Evolutionary conservation across 2,888 invertebrate genomes (phyloP).

Genomic region (Trisateles emortualis): DNA sequence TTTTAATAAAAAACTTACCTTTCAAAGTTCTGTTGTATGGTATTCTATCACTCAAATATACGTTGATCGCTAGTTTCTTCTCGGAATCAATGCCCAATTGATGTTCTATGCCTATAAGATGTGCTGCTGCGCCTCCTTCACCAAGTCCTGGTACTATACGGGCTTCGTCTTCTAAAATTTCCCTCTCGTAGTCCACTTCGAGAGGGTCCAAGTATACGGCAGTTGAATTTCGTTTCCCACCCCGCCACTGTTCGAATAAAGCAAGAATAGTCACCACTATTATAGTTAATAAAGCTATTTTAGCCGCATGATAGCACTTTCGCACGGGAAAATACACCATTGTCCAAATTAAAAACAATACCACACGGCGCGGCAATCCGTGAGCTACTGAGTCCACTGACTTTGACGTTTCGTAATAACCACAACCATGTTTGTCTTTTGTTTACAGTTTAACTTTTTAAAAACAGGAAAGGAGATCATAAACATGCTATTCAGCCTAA

Average conservation of each 20-base stretch:
- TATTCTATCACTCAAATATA: slow-evolving; percentile 95
- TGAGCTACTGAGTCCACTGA: slow-evolving; percentile 64
- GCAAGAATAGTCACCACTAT: slow-evolving; percentile 69
- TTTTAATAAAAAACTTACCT: slow-evolving; percentile 68
- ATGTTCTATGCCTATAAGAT: slow-evolving; percentile 89
- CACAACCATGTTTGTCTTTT: slow-evolving; percentile 69
- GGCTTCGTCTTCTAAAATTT: slow-evolving; percentile 88
- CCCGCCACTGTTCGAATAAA: slow-evolving; percentile 79
- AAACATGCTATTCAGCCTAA: slow-evolving; percentile 86
- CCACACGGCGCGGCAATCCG: slow-evolving; percentile 51
- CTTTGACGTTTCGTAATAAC: slow-evolving; percentile 63
- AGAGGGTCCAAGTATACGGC: slow-evolving; percentile 56
- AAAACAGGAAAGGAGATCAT: slow-evolving; percentile 81
- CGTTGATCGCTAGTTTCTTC: slow-evolving; percentile 95
- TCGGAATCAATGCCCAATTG: slow-evolving; percentile 90
- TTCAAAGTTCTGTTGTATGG: slow-evolving; percentile 93
- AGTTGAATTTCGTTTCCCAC: slow-evolving; percentile 65
- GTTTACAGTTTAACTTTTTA: slow-evolving; percentile 68
- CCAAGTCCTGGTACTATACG: slow-evolving; percentile 91
- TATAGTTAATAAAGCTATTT: slow-evolving; percentile 64
- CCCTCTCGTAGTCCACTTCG: slow-evolving; percentile 74
- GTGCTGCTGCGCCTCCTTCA: slow-evolving; percentile 89
- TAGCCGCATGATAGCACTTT: slow-evolving; percentile 75
- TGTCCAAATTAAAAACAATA: slow-evolving; percentile 42
- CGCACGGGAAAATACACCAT: slow-evolving; percentile 75